Evolutionary conservation across 1,140 invertebrate genomes (phyloP).

Genomic region (Marisa cornuarietis): DNA sequence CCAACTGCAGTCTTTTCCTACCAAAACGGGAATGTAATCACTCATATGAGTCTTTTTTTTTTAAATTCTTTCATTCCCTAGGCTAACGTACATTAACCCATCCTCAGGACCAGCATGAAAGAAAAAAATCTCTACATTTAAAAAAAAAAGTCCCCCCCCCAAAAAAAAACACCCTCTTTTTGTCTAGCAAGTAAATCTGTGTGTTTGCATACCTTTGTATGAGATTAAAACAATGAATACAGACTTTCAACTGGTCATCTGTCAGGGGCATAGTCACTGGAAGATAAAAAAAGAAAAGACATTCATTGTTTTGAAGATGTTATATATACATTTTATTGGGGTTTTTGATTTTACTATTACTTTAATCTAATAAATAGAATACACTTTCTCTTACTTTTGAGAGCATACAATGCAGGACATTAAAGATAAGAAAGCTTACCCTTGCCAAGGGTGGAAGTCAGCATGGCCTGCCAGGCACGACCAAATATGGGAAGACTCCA

Average conservation of each 20-base stretch:
- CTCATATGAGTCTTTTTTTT: too few relatives aligned
- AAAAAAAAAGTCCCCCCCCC: too few relatives aligned
- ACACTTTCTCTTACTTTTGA: not conserved
- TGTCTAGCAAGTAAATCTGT: too few relatives aligned
- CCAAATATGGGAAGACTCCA: constrained; percentile 40
- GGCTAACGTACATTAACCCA: too few relatives aligned
- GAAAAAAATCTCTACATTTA: too few relatives aligned
- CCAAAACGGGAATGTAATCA: too few relatives aligned
- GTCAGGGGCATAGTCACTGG: constrained; percentile 41
- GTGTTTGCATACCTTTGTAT: constrained; percentile 30
- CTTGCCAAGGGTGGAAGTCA: constrained; percentile 37
- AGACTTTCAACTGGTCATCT: constrained; percentile 34
- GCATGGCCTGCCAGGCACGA: constrained; percentile 43
- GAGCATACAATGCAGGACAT: too few relatives aligned
- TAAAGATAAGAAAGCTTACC: constrained; percentile 24
- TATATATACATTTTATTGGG: too few relatives aligned
- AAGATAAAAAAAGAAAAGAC: constrained; percentile 13
- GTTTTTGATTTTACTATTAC: not conserved
- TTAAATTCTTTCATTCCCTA: too few relatives aligned
- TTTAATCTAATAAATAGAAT: not conserved
- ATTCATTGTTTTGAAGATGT: not conserved
- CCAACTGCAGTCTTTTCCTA: too few relatives aligned
- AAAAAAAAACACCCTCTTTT: too few relatives aligned
- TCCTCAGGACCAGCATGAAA: too few relatives aligned
- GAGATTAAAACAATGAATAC: constrained; percentile 46